Conservation (phyloP, 2,113 vertebrate species). For the Xiphorhynchus elegans region DNA sequence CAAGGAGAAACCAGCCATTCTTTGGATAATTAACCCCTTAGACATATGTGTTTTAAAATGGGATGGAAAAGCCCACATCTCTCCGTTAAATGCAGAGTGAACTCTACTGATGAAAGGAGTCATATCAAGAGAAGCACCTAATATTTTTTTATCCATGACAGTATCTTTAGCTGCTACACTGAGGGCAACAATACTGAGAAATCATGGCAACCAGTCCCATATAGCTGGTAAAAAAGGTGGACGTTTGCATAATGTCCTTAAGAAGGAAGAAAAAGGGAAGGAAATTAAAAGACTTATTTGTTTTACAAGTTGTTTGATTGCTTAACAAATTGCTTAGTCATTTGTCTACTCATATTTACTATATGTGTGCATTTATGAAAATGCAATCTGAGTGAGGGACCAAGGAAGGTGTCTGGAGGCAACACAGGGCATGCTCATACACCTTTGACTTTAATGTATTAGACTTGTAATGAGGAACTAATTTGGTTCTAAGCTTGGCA, state of each 20-base stretch:
- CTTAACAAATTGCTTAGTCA: background rate
- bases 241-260: background rate
- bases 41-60: background rate
- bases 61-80: background rate
- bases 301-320: background rate
- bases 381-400: background rate
- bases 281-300: background rate
- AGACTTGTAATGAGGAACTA: background rate
- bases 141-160: background rate
- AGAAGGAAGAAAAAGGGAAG: background rate
- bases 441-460: background rate
- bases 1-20: background rate
- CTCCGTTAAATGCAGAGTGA: background rate
- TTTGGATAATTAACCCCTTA: background rate
- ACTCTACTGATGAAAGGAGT: background rate
- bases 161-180: background rate
- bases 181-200: background rate
- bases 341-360: background rate
- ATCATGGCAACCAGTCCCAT: background rate
- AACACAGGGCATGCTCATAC: background rate
- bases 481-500: conserved; percentile 28
- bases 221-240: background rate
- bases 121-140: background rate
- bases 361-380: background rate
- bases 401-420: background rate